These are phyloP conservation scores for Trichopoda pennipes DNA, from an alignment of 2,888 invertebrate genomes.

Conservation along the genomic window DNA sequence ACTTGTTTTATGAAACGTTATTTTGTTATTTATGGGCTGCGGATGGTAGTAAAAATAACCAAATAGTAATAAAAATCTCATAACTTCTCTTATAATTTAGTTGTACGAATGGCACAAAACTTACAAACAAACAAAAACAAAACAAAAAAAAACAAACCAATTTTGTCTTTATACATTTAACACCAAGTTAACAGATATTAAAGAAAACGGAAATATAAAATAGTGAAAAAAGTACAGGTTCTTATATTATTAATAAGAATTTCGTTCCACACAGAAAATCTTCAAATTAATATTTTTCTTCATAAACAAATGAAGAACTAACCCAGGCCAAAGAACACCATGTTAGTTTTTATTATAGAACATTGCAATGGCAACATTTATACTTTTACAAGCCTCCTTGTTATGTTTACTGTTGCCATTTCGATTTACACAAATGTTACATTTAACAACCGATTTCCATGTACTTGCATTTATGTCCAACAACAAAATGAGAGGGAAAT, in stretches of 20 bases:
- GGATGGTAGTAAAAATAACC: conserved; percentile 55
- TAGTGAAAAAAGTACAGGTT: too few species aligned
- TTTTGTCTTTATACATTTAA: neutral
- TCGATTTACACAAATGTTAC: conserved; percentile 11
- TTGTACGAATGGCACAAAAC: neutral
- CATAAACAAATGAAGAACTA: neutral
- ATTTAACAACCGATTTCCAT: conserved; percentile 14
- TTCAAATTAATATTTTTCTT: neutral
- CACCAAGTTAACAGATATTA: neutral
- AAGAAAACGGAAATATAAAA: neutral
- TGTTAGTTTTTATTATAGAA: neutral
- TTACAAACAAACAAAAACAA: conserved; percentile 13
- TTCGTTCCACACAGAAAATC: too few species aligned
- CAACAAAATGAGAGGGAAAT: conserved; percentile 37
- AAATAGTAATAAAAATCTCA: conserved; percentile 56
- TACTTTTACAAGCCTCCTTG: conserved; percentile 27
- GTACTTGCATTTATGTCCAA: neutral
- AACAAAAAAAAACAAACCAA: too few species aligned
- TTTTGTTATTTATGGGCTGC: conserved; percentile 58
- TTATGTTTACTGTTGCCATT: neutral
- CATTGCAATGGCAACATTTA: neutral
- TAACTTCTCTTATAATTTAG: conserved; percentile 10
- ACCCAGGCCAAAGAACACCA: neutral
- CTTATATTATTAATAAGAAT: too few species aligned
- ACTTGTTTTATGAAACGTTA: conserved; percentile 52